These are phyloP conservation scores for Crocuta crocuta DNA, from an alignment of 2,113 vertebrate species.

Conservation along the genomic window DNA sequence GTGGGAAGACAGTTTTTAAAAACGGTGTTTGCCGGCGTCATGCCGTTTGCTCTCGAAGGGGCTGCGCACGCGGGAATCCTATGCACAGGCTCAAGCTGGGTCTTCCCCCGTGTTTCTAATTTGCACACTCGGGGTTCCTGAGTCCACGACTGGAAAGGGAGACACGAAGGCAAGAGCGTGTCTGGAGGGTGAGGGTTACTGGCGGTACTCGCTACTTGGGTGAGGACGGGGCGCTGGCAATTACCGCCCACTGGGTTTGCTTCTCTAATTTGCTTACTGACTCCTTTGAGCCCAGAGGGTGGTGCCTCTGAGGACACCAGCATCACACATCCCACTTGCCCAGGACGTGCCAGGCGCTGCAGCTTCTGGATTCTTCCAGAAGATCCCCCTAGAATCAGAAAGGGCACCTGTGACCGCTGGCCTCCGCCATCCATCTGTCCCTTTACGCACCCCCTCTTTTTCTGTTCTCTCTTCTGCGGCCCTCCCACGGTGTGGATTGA, in stretches of 20 bases:
- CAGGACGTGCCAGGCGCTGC: neutral
- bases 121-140: fast-evolving
- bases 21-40: neutral
- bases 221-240: fast-evolving
- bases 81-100: neutral
- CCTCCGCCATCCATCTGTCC: fast-evolving
- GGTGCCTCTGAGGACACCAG: neutral
- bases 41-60: neutral
- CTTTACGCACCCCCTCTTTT: neutral
- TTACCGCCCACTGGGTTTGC: neutral
- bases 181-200: neutral
- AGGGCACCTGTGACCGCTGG: no score
- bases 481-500: neutral
- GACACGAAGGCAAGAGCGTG: neutral
- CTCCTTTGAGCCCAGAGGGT: neutral
- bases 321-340: fast-evolving
- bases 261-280: neutral
- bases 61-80: neutral
- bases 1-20: neutral
- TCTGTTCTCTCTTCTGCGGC: fast-evolving
- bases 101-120: no score
- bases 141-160: neutral
- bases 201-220: neutral
- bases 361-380: neutral
- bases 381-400: neutral